Evolutionary conservation across 2,113 vertebrate species (phyloP), one percentile per base, ranked within the genome.

Genomic region (Spilogale gracilis): DNA sequence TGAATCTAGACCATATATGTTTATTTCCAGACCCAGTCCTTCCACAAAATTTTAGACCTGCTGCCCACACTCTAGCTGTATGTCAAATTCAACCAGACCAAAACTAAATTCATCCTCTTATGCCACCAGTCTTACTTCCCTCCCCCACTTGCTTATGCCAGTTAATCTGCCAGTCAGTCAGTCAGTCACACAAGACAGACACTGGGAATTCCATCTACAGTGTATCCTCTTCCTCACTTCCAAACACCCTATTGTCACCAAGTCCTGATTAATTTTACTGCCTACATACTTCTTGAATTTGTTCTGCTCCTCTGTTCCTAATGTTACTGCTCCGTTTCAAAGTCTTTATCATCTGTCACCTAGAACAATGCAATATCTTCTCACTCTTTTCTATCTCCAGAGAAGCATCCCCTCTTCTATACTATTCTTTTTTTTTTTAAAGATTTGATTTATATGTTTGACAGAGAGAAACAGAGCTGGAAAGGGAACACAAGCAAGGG

Each of bases 261-360:
- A 43, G 23, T 92, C 92, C 38, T 86, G 71, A 92, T 14, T 14
- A 92, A 61, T 82, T 79, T 67, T 92, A 60, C 52, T 27, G 82
- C 43, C 11, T 84, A 73, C 43, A 81, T 90, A 67, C 32, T 95
- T 95, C n/a, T 89, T 76, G 38, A 84, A 95, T 88, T 56, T 94
- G 38, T 96, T 50, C 5, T 27, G 14, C 85, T 84, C 63, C 50
- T 89, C n/a, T n/a, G 23, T 94, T 9, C 45, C 67, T 73, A 92
- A 67, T 30, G n/a, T 65, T 43, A 20, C 23, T 86, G 32, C 3
- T 25, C 3, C 50, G 20, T 81, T 92, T 92, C 73, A 76, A 83
- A 58, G 18, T 71, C 6, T 86, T 95, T 48, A 81, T 82, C 30
- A 61, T 81, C 65, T 86, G 23, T 67, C 30, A 82, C 60, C 20